A percentile compares a stretch with the other conserved stretches of the same genome.
These are phyloP conservation scores for Tachina lurida DNA, from an alignment of 2,888 invertebrate genomes.

Conservation along the genomic window DNA sequence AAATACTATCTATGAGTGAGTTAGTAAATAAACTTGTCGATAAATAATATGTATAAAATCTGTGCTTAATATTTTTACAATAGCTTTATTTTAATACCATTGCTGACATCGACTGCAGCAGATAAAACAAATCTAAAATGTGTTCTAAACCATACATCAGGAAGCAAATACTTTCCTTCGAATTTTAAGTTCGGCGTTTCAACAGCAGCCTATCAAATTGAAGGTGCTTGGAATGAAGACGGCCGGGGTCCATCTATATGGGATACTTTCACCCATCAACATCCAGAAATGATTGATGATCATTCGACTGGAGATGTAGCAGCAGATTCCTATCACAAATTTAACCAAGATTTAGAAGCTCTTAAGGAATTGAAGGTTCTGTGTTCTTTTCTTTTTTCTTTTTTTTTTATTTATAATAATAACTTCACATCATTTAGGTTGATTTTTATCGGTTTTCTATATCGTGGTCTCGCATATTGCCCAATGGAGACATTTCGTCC, in stretches of 20 bases:
- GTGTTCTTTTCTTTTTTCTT: not conserved
- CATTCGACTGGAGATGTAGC: constrained; percentile 84
- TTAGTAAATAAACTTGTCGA: not conserved
- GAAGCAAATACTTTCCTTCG: constrained; percentile 74
- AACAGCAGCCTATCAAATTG: constrained; percentile 78
- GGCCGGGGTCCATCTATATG: constrained; percentile 84
- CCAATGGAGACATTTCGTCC: constrained; percentile 84
- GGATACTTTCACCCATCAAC: constrained; percentile 82
- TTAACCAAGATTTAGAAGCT: constrained; percentile 84
- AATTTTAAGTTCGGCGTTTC: constrained; percentile 77
- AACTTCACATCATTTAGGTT: constrained; percentile 68
- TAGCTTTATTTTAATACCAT: constrained; percentile 12
- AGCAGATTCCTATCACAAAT: constrained; percentile 86
- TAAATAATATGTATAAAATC: not conserved
- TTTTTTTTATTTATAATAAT: not conserved
- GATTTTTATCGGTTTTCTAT: constrained; percentile 85
- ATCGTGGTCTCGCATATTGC: constrained; percentile 87
- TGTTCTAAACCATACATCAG: constrained; percentile 58
- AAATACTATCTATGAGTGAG: not conserved
- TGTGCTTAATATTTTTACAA: too few species aligned
- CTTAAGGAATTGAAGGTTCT: constrained; percentile 82
- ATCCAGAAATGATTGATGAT: constrained; percentile 82
- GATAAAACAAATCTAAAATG: constrained; percentile 34
- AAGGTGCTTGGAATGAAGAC: constrained; percentile 78
- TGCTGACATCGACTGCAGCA: not conserved